Evolutionary conservation across 2,113 vertebrate species (phyloP).

Genomic region (Serinus canaria): DNA sequence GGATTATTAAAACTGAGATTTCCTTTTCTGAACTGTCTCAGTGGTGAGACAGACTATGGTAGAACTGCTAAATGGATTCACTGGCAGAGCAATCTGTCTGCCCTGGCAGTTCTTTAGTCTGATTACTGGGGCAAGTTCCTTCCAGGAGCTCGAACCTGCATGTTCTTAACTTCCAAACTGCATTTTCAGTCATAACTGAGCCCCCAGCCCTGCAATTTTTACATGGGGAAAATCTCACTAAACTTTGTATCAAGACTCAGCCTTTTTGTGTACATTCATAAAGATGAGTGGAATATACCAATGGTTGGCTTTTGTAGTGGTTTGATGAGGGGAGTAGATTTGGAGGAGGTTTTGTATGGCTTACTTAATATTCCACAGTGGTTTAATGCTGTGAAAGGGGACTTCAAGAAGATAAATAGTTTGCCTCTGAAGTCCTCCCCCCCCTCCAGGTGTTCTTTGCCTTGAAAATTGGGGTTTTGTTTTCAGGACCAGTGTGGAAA

Average conservation of each 20-base stretch:
- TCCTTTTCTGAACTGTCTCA: neutral
- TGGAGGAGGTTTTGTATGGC: neutral
- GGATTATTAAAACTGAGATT: conserved; percentile 19
- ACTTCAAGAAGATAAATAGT: neutral
- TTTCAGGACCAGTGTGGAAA: neutral
- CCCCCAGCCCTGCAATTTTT: neutral
- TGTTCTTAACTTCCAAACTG: neutral
- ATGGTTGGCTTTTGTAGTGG: neutral
- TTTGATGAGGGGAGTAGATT: neutral
- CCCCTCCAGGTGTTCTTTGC: neutral
- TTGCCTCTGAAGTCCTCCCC: neutral
- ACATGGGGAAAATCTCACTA: neutral
- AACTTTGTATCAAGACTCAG: neutral
- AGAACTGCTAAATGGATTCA: neutral
- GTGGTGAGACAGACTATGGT: neutral
- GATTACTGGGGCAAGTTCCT: neutral
- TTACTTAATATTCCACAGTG: neutral
- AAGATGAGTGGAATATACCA: neutral
- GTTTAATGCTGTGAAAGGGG: neutral
- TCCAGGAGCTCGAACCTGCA: neutral
- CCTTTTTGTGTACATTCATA: neutral
- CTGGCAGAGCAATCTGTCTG: neutral
- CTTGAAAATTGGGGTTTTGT: conserved; percentile 5
- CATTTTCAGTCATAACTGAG: neutral
- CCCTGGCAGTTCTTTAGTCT: neutral